phyloP scores from a whole-genome alignment of 2,888 invertebrate genomes.

The Unio pictorum region DNA sequence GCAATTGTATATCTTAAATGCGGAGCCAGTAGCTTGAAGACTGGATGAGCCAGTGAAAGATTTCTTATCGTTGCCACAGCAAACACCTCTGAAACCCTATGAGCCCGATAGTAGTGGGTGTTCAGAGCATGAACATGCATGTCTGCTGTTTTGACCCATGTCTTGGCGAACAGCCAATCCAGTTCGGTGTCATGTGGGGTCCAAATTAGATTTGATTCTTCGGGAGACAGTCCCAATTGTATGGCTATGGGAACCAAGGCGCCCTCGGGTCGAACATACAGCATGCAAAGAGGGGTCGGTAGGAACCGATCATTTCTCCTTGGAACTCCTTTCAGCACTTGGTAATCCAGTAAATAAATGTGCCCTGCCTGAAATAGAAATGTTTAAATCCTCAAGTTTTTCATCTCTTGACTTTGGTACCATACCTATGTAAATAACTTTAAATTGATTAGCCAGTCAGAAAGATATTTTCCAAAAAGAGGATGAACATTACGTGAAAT shows the following conservation, averaged over 20 bases:
- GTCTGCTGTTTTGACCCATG: constrained; percentile 27
- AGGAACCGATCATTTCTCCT: constrained; percentile 10
- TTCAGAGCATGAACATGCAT: constrained; percentile 26
- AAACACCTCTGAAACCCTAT: constrained; percentile 26
- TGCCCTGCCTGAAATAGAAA: constrained; percentile 24
- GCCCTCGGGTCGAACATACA: constrained; percentile 24
- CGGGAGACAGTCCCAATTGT: constrained; percentile 23
- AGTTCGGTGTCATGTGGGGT: constrained; percentile 26
- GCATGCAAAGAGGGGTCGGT: constrained; percentile 25
- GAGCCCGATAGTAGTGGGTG: constrained; percentile 21
- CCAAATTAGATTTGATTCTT: constrained; percentile 29
- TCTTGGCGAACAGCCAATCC: constrained; percentile 32
- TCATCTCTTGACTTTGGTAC: too few species aligned
- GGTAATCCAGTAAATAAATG: constrained; percentile 29
- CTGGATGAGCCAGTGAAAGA: constrained; percentile 29
- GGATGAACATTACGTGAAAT: too few species aligned
- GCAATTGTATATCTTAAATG: constrained; percentile 25
- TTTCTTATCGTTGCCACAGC: constrained; percentile 22
- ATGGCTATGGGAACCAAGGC: constrained; percentile 34
- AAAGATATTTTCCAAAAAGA: too few species aligned
- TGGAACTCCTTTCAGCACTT: constrained; percentile 16
- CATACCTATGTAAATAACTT: too few species aligned
- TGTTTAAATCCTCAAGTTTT: not conserved
- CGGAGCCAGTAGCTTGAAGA: constrained; percentile 28
- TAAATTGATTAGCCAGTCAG: too few species aligned